Conservation (phyloP, 2,113 vertebrate species). For the Prochilodus magdalenae region DNA sequence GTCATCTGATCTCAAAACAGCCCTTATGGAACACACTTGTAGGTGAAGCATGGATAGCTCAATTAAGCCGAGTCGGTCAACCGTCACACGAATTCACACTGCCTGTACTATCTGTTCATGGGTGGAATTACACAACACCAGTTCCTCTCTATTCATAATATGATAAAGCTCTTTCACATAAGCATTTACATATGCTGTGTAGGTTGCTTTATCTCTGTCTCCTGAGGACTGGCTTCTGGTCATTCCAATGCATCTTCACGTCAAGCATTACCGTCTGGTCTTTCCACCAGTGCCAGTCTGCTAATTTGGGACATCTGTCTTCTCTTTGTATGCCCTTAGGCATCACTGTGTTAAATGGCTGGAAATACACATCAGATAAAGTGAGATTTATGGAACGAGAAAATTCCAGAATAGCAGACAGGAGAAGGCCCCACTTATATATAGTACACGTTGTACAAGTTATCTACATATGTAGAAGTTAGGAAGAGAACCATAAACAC, state of each 20-base stretch:
- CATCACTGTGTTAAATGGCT: constrained; percentile 8
- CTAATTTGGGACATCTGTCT: constrained; percentile 16
- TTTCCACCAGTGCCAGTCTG: constrained; percentile 11
- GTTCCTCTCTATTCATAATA: background rate
- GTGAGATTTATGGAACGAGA: constrained; percentile 20
- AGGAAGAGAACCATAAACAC: background rate
- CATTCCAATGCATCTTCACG: constrained; percentile 1
- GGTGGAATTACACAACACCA: background rate
- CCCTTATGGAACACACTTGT: too few species aligned
- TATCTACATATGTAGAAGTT: too few species aligned
- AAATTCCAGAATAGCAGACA: background rate
- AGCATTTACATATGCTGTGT: background rate
- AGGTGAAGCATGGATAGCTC: too few species aligned
- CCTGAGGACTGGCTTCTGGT: background rate
- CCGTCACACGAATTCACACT: too few species aligned
- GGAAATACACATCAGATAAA: constrained; percentile 8
- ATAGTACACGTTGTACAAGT: too few species aligned
- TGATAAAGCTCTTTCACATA: constrained; percentile 2
- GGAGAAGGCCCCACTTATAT: background rate
- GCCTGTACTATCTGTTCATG: background rate
- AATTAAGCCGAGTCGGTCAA: too few species aligned
- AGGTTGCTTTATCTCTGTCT: background rate
- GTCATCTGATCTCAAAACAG: too few species aligned
- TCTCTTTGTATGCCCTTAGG: constrained; percentile 17
- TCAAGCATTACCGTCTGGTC: background rate